These are phyloP conservation scores for Monomorium pharaonis DNA, from an alignment of 1,140 invertebrate species.

Conservation along the genomic window DNA sequence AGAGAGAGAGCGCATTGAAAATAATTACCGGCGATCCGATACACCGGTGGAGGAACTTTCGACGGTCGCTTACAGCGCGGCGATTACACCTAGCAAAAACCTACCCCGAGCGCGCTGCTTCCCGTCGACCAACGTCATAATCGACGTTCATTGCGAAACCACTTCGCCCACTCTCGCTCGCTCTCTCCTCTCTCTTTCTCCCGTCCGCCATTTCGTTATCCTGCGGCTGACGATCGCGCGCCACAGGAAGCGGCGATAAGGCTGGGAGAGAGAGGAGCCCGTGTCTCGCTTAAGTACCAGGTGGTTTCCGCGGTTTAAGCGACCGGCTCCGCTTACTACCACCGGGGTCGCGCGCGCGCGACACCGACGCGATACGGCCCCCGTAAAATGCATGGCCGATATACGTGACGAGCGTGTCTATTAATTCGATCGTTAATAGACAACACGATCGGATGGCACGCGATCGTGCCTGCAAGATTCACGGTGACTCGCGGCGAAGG, in stretches of 20 bases:
- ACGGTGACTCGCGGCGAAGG: background rate
- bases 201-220: constrained; percentile 12
- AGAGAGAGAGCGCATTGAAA: too few relatives aligned
- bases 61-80: background rate
- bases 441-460: background rate
- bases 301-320: constrained; percentile 37
- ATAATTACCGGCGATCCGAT: constrained; percentile 72
- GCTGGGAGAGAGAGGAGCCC: constrained; percentile 9
- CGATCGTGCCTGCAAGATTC: constrained; percentile 16
- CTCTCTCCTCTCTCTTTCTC: background rate
- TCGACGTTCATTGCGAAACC: constrained; percentile 20
- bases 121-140: constrained; percentile 42
- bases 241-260: constrained; percentile 46
- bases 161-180: background rate
- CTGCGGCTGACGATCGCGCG: constrained; percentile 61
- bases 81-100: constrained; percentile 21
- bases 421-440: constrained; percentile 31
- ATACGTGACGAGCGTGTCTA: constrained; percentile 13
- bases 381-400: background rate
- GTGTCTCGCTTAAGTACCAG: constrained; percentile 27
- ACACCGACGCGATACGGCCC: background rate
- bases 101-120: too few relatives aligned
- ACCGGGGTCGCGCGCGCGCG: too few relatives aligned
- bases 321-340: too few relatives aligned
- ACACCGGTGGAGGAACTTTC: constrained; percentile 49